Evolutionary conservation across 2,888 invertebrate genomes (phyloP).

Genomic region (Ophraella communa): DNA sequence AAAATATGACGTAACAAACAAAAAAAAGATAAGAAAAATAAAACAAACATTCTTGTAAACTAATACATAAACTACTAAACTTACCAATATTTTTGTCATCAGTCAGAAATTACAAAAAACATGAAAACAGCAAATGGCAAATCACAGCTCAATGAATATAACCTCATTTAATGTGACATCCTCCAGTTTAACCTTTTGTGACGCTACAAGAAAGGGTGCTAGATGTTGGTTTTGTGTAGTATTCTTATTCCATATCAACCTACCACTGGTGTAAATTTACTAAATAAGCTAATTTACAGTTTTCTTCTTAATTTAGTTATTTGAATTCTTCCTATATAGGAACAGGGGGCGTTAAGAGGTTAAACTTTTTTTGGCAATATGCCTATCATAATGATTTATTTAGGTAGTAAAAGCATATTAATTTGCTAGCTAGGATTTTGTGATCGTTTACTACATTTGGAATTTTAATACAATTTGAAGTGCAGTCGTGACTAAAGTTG

Average conservation of each 20-base stretch:
- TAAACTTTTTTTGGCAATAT: no score
- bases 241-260: neutral
- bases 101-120: neutral
- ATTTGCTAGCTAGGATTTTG: no score
- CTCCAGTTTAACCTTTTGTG: neutral
- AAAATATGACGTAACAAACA: neutral
- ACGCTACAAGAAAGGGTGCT: neutral
- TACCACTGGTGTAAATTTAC: neutral
- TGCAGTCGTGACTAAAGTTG: no score
- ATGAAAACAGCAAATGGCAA: neutral
- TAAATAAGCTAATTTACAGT: slow-evolving; percentile 3
- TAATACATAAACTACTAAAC: neutral
- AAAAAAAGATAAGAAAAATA: neutral
- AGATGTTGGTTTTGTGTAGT: neutral
- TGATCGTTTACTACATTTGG: no score
- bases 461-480: no score
- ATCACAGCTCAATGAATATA: neutral
- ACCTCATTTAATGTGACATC: neutral
- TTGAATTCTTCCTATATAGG: neutral
- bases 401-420: no score
- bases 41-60: neutral
- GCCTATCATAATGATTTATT: no score
- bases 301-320: neutral
- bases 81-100: neutral
- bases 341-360: no score